Evolutionary conservation across 2,888 invertebrate species (phyloP).

Genomic region (Amphipoea lucens): DNA sequence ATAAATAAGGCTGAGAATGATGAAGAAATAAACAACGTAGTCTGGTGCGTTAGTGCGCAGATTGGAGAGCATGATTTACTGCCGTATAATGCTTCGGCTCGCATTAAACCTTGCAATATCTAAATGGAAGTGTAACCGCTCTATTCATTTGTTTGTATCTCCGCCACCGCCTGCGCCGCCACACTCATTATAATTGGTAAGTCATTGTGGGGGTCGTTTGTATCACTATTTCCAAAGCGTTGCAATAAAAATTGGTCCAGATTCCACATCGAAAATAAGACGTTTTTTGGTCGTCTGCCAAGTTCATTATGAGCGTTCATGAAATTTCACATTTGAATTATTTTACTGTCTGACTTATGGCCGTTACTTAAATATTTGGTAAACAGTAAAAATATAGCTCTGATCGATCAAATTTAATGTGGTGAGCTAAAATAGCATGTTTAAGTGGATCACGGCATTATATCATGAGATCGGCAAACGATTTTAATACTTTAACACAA

Average conservation of each 20-base stretch:
- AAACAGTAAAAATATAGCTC: slow-evolving; percentile 90
- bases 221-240: slow-evolving; percentile 88
- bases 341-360: slow-evolving; percentile 91
- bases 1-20: slow-evolving; percentile 79
- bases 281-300: slow-evolving; percentile 90
- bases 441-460: slow-evolving; percentile 85
- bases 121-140: slow-evolving; percentile 65
- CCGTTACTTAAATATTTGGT: slow-evolving; percentile 91
- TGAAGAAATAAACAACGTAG: slow-evolving; percentile 78
- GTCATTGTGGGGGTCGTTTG: slow-evolving; percentile 82
- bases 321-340: slow-evolving; percentile 91
- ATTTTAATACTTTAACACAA: slow-evolving; percentile 72
- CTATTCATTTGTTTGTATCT: slow-evolving; percentile 63
- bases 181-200: slow-evolving; percentile 77
- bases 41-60: slow-evolving; percentile 69
- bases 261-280: slow-evolving; percentile 91
- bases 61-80: slow-evolving; percentile 75
- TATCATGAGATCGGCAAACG: slow-evolving; percentile 72
- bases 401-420: slow-evolving; percentile 90
- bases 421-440: slow-evolving; percentile 84
- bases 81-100: slow-evolving; percentile 67
- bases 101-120: slow-evolving; percentile 66
- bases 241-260: slow-evolving; percentile 90
- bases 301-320: slow-evolving; percentile 91
- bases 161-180: slow-evolving; percentile 39